phyloP scores from a whole-genome alignment of 2,888 invertebrate genomes.

The Amiota mariae region DNA sequence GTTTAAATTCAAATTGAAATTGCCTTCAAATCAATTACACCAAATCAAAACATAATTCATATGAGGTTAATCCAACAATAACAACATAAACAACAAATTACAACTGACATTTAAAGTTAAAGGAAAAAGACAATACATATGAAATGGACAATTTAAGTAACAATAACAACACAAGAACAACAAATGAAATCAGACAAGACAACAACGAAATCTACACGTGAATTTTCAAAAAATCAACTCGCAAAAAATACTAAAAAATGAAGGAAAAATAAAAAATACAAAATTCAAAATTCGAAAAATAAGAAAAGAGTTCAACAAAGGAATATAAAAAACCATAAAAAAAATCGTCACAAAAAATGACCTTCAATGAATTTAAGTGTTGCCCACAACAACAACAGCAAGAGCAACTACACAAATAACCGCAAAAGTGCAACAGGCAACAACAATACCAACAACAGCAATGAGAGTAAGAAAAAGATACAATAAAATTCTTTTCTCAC shows the following conservation, averaged over 20 bases:
- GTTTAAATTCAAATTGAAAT: slow-evolving; percentile 52
- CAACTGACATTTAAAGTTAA: slow-evolving; percentile 61
- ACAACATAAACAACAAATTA: slow-evolving; percentile 48
- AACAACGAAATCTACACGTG: slow-evolving; percentile 24
- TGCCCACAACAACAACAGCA: slow-evolving; percentile 44
- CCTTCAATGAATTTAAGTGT: slow-evolving; percentile 55
- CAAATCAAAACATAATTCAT: slow-evolving; percentile 65
- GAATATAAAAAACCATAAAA: slow-evolving; percentile 43
- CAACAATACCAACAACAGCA: slow-evolving; percentile 21
- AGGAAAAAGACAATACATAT: slow-evolving; percentile 51
- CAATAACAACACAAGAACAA: slow-evolving; percentile 34
- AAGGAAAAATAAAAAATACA: slow-evolving; percentile 33
- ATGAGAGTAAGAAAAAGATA: slow-evolving; percentile 40
- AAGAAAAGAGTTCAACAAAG: slow-evolving; percentile 31
- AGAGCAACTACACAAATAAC: not conserved
- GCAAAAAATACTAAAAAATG: slow-evolving; percentile 29
- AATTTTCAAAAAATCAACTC: not conserved
- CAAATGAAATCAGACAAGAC: slow-evolving; percentile 40
- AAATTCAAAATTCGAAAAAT: slow-evolving; percentile 36
- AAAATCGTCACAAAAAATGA: slow-evolving; percentile 53
- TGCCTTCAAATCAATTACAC: slow-evolving; percentile 66
- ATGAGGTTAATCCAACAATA: slow-evolving; percentile 59
- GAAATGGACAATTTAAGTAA: slow-evolving; percentile 60
- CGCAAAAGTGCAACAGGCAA: slow-evolving; percentile 40
- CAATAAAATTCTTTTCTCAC: slow-evolving; percentile 69